Conservation (phyloP, 2,888 invertebrate species). For the Ischnura elegans region DNA sequence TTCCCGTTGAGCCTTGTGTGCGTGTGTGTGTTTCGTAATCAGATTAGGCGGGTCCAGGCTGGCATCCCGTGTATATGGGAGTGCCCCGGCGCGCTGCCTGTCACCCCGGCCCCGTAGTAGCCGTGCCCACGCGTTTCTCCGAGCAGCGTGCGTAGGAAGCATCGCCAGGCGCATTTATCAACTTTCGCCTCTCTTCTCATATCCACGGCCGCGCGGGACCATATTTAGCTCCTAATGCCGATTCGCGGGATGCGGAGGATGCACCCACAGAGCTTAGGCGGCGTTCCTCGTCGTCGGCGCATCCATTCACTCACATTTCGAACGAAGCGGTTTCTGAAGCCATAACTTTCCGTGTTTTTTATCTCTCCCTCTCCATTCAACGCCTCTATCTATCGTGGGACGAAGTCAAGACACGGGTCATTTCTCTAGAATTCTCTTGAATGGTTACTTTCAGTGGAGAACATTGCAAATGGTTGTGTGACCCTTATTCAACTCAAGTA, state of each 20-base stretch:
- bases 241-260: neutral
- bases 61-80: conserved; percentile 12
- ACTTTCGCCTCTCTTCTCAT: neutral
- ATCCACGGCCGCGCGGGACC: neutral
- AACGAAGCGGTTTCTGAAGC: neutral
- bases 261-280: neutral
- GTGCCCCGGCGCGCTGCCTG: neutral
- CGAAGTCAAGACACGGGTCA: neutral
- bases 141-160: neutral
- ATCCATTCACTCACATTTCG: neutral
- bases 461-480: neutral
- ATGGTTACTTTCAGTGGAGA: neutral
- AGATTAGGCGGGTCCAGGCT: neutral
- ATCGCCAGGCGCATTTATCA: conserved; percentile 19
- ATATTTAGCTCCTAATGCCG: conserved; percentile 22
- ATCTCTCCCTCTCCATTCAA: neutral
- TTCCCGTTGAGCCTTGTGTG: neutral
- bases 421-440: neutral
- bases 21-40: conserved; percentile 11
- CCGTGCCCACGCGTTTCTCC: neutral
- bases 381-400: neutral
- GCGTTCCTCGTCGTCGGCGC: neutral
- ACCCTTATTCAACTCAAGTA: no score
- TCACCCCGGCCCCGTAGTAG: neutral
- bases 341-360: neutral